Evolutionary conservation across 1,140 invertebrate species (phyloP).

Genomic region (Lamellibrachia luymesi): DNA sequence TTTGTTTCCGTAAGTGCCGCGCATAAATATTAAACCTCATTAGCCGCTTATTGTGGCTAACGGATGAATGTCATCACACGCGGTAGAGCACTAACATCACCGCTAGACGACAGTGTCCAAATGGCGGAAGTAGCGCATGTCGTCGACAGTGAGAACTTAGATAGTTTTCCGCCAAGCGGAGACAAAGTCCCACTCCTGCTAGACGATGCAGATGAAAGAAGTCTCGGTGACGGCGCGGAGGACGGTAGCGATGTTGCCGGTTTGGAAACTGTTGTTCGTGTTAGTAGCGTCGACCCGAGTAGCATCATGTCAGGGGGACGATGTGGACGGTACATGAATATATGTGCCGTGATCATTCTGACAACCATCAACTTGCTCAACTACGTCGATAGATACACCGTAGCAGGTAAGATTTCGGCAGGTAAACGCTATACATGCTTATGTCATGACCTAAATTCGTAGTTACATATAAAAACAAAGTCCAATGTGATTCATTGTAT

Average conservation of each 20-base stretch:
- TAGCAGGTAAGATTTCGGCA: not conserved
- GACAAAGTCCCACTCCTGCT: not conserved
- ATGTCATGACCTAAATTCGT: too few species aligned
- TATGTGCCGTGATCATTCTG: not conserved
- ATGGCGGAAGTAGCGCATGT: not conserved
- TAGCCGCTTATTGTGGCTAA: not conserved
- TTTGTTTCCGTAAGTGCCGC: not conserved
- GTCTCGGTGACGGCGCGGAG: not conserved
- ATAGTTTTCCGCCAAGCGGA: not conserved
- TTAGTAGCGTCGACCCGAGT: not conserved
- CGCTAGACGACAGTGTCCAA: not conserved
- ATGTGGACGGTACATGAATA: not conserved
- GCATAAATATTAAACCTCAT: not conserved
- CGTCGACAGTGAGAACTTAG: not conserved
- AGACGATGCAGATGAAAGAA: not conserved
- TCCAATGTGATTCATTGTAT: not conserved
- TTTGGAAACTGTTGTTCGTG: not conserved
- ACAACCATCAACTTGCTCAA: constrained; percentile 12
- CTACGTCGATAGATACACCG: constrained; percentile 14
- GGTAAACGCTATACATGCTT: too few species aligned
- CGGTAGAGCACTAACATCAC: not conserved
- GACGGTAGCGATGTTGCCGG: not conserved
- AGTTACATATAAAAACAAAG: not conserved
- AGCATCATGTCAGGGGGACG: not conserved
- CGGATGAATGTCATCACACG: not conserved